Conservation (phyloP, 2,797 vertebrate species). For the Phaenicophaeus curvirostris region DNA sequence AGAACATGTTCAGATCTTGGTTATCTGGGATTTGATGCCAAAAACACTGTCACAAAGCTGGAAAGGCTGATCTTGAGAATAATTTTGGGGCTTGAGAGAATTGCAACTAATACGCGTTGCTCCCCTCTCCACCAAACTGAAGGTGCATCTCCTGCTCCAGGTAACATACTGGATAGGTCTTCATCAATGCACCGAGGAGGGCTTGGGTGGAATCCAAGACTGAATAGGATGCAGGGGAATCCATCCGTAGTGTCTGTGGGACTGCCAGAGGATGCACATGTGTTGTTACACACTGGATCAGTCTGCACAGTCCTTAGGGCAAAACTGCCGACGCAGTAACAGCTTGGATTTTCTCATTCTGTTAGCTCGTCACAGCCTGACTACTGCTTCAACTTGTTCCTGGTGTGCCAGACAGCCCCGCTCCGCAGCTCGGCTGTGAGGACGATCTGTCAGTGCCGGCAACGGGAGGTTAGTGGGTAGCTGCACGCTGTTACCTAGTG, state of each 20-base stretch:
- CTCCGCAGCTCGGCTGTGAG: neutral
- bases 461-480: neutral
- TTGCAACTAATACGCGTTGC: accelerated
- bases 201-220: neutral
- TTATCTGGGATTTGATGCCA: neutral
- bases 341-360: neutral
- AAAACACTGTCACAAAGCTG: neutral
- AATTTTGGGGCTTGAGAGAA: accelerated
- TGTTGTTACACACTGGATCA: neutral
- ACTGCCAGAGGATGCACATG: neutral
- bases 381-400: neutral
- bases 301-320: neutral
- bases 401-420: neutral
- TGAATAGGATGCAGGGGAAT: neutral
- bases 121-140: neutral
- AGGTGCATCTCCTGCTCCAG: neutral
- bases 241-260: neutral
- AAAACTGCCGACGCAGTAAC: neutral
- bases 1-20: neutral
- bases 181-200: neutral
- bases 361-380: neutral
- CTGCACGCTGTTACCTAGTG: neutral
- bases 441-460: neutral
- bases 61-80: neutral
- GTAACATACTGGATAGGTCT: neutral